These are phyloP conservation scores for Sarcophaga carnaria DNA, from an alignment of 2,888 invertebrate species.

Conservation along the genomic window DNA sequence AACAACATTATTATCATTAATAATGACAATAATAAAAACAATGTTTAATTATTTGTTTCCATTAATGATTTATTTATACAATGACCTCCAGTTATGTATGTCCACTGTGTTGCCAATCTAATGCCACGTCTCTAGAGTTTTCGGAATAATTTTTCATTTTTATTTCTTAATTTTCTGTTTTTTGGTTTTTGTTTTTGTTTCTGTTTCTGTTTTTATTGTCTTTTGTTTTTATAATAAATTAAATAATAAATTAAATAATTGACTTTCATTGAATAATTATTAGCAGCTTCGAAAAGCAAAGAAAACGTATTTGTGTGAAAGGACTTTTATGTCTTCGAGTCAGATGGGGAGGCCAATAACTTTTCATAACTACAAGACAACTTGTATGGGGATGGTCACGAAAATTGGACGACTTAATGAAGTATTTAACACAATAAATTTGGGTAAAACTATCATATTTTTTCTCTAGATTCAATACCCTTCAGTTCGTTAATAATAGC, in stretches of 20 bases:
- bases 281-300: background rate
- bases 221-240: background rate
- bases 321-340: background rate
- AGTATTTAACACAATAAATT: too few species aligned
- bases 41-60: constrained; percentile 10
- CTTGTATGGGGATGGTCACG: background rate
- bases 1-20: background rate
- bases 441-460: too few species aligned
- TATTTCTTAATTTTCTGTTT: background rate
- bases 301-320: too few species aligned
- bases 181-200: background rate
- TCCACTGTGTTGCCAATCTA: background rate
- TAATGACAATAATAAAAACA: background rate
- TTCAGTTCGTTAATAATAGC: too few species aligned
- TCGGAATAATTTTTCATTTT: background rate
- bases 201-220: too few species aligned
- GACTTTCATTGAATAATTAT: constrained; percentile 17
- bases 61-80: constrained; percentile 12
- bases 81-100: background rate
- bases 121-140: background rate
- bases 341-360: background rate
- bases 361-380: background rate
- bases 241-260: constrained; percentile 35
- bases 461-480: too few species aligned
- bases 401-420: too few species aligned